Evolutionary conservation across 2,113 vertebrate genomes (phyloP), one percentile per base, ranked within the genome.

Genomic region (Vulpes vulpes): DNA sequence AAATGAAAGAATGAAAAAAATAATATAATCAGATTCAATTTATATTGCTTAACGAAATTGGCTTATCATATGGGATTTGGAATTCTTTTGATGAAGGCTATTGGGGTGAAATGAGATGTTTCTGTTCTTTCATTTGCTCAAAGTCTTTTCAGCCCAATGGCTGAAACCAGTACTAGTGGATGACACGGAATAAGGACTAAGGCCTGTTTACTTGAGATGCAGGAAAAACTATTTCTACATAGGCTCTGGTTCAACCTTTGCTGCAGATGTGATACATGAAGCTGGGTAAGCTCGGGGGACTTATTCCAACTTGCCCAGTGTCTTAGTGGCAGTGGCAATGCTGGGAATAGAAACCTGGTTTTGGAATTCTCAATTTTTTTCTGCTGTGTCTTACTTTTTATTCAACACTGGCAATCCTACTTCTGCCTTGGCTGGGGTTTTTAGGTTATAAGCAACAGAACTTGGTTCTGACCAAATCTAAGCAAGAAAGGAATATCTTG

Each of bases 1-100:
- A 80, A 92, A 86, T 51, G 74, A 88, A 74, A 82, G 60, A 89
- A 80, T 79, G 8, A 93, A 62, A 91, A 91, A 94, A 67, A 90
- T 64, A 32, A 94, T 78, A 55, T 82, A 91, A 89, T 83, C 60
- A 83, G 20, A 89, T 69, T 62, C 85, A 81, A 57, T 15, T 64
- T 90, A 43, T 0, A 55, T 69, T 87, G 92, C 67, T 97, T 94
- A 92, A 79, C 23, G 86, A 79, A 93, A 49, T 3, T 80, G 20
- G 59, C 62, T 94, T 57, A 60, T 57, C 38, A 67, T 1, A 3
- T 35, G 38, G 20, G 32, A 69, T 83, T 94, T 78, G 27, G 10
- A 51, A 64, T 81, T 94, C 19, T 88, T 84, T 89, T 80, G 35
- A 55, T 23, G 64, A 90, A 92, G 35, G 49, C 60, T 17, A 0